phyloP scores from a whole-genome alignment of 2,797 vertebrate genomes.

The Leucoraja ocellata region DNA sequence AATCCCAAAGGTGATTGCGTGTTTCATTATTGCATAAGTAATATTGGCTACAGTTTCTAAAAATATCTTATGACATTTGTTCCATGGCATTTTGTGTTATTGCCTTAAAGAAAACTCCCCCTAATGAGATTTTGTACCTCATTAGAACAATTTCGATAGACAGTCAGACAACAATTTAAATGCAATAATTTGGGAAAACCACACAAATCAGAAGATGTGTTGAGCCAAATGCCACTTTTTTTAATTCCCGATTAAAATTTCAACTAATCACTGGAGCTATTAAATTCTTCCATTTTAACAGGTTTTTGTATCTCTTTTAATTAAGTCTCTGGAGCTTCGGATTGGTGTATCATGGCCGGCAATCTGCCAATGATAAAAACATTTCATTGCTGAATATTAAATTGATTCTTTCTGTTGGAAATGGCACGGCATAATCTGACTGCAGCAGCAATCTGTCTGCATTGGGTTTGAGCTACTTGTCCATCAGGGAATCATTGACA shows the following conservation, averaged over 20 bases:
- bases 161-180: conserved; percentile 16
- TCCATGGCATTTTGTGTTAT: conserved; percentile 16
- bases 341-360: background rate
- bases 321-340: background rate
- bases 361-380: background rate
- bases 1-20: background rate
- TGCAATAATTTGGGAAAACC: background rate
- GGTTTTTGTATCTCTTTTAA: conserved; percentile 16
- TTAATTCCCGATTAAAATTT: conserved; percentile 19
- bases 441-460: background rate
- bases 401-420: background rate
- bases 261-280: conserved; percentile 17
- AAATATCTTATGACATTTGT: conserved; percentile 1
- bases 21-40: background rate
- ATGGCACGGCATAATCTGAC: background rate
- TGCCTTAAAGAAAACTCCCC: background rate
- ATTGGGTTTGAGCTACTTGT: background rate
- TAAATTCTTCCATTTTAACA: conserved; percentile 5
- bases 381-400: background rate
- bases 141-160: background rate
- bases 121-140: conserved; percentile 8
- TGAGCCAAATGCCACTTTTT: background rate
- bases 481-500: no score
- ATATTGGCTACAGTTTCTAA: background rate
- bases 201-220: background rate